Evolutionary conservation across 2,888 invertebrate species (phyloP).

Genomic region (Linnaemya tessellans): DNA sequence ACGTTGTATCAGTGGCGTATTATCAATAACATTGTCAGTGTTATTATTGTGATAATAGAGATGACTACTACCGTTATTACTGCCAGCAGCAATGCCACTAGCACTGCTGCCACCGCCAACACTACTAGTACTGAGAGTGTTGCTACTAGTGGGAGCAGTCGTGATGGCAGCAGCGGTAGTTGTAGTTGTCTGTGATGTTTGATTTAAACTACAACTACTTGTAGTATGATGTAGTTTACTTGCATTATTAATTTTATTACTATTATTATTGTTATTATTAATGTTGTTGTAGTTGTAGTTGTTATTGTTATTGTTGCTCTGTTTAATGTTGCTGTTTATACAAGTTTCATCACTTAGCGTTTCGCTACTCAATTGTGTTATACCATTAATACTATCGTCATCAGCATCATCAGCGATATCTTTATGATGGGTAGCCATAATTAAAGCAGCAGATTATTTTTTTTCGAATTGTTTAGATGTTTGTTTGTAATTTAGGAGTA

Average conservation of each 20-base stretch:
- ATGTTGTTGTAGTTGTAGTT: constrained; percentile 57
- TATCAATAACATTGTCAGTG: constrained; percentile 71
- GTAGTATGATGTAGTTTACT: constrained; percentile 35
- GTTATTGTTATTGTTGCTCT: constrained; percentile 63
- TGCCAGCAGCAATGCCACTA: constrained; percentile 6
- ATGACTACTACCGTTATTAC: constrained; percentile 46
- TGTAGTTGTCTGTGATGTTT: constrained; percentile 62
- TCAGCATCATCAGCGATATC: constrained; percentile 41
- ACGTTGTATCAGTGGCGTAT: constrained; percentile 62
- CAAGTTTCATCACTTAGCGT: constrained; percentile 72
- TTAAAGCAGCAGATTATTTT: constrained; percentile 33
- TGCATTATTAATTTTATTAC: constrained; percentile 50
- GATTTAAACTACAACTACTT: constrained; percentile 58
- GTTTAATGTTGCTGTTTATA: constrained; percentile 60
- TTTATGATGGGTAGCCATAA: constrained; percentile 50
- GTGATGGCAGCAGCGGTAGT: constrained; percentile 54
- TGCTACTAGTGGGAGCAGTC: constrained; percentile 43
- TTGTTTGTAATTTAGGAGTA: constrained; percentile 4
- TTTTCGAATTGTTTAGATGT: constrained; percentile 10
- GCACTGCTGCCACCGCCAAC: neutral
- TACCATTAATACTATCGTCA: constrained; percentile 76
- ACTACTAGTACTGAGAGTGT: constrained; percentile 34
- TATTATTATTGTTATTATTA: constrained; percentile 60
- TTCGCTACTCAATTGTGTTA: constrained; percentile 78
- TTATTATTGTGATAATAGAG: constrained; percentile 55